phyloP scores from a whole-genome alignment of 2,888 invertebrate genomes.

The Smittia sp. region DNA sequence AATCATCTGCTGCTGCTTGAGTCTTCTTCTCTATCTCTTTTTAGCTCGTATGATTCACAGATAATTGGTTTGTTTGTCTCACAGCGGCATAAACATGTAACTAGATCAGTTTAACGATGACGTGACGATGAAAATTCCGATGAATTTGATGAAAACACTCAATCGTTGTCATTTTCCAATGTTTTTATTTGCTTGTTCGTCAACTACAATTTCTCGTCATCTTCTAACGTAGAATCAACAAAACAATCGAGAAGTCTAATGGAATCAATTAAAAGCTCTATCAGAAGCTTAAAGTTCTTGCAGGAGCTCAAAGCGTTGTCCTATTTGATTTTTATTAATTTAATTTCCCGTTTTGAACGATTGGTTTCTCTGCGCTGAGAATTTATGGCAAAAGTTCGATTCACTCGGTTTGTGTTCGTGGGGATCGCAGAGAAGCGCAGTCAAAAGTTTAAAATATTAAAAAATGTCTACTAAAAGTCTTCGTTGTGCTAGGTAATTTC shows the following conservation, averaged over 20 bases:
- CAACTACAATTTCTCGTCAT: not conserved
- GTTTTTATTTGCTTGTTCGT: not conserved
- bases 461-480: not conserved
- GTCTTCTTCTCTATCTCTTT: not conserved
- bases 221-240: not conserved
- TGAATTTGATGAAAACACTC: no score
- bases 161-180: no score
- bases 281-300: not conserved
- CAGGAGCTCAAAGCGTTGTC: not conserved
- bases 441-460: not conserved
- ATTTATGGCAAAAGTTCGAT: slow-evolving; percentile 8
- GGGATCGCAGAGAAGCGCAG: not conserved
- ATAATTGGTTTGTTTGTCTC: not conserved
- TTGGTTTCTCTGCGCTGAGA: not conserved
- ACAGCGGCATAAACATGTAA: not conserved
- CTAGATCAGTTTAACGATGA: no score
- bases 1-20: not conserved
- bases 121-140: no score
- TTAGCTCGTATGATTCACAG: not conserved
- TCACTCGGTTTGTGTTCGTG: not conserved
- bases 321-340: not conserved
- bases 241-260: not conserved
- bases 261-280: not conserved
- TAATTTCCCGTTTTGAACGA: not conserved
- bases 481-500: not conserved